These are phyloP conservation scores for Helostoma temminkii DNA, from an alignment of 2,797 vertebrate genomes.

Conservation along the genomic window DNA sequence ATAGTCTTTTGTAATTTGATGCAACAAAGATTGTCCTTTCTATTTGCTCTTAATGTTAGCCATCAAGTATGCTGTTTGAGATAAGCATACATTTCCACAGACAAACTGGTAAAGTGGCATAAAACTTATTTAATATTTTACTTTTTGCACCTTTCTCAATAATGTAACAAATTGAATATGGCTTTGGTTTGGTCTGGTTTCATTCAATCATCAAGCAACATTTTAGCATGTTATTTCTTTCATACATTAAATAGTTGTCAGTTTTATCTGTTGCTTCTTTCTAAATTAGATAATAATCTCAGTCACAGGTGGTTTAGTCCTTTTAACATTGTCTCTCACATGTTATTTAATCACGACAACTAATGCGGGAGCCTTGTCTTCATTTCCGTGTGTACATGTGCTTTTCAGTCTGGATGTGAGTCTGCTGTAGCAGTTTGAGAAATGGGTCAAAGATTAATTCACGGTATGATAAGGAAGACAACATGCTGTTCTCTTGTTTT, in stretches of 20 bases:
- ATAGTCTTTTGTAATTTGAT: background rate
- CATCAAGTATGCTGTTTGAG: background rate
- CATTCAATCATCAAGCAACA: background rate
- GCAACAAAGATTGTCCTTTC: background rate
- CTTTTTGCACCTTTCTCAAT: no score
- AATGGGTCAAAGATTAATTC: constrained; percentile 42
- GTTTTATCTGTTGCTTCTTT: constrained; percentile 9
- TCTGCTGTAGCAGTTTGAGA: constrained; percentile 14
- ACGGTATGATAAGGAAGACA: constrained; percentile 17
- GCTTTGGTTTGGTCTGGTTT: background rate
- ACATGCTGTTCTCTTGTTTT: constrained; percentile 27
- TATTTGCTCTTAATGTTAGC: background rate
- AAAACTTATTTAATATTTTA: no score
- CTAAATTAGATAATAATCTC: background rate
- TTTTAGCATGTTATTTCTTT: background rate
- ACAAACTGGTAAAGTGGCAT: no score
- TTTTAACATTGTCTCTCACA: background rate
- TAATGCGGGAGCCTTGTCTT: constrained; percentile 3
- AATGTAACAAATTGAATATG: background rate
- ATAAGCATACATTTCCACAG: background rate
- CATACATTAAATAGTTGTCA: background rate
- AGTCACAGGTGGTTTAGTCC: background rate
- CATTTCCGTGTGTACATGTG: background rate
- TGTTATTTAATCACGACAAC: constrained; percentile 12
- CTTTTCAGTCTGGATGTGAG: constrained; percentile 3